Conservation (phyloP, 2,797 vertebrate genomes). For the Graptemys geographica region DNA sequence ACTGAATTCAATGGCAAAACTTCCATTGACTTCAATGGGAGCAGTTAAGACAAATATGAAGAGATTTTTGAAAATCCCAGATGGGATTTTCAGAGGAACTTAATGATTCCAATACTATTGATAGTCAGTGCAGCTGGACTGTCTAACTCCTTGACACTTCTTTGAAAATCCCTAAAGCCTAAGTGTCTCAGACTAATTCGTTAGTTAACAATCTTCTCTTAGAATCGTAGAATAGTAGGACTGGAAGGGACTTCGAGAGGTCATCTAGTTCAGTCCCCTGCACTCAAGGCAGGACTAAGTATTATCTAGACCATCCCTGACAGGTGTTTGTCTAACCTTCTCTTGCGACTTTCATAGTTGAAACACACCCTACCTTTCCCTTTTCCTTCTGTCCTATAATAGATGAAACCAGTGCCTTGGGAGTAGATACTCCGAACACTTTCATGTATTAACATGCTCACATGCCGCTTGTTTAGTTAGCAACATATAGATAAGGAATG, state of each 20-base stretch:
- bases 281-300: no score
- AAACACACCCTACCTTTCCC: neutral
- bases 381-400: neutral
- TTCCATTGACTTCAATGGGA: neutral
- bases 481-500: slow-evolving; percentile 21
- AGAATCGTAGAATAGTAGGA: no score
- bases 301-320: no score
- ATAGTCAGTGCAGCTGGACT: neutral
- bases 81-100: neutral
- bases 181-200: neutral
- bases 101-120: neutral
- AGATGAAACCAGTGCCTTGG: neutral
- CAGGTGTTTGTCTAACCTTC: no score
- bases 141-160: neutral
- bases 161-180: neutral
- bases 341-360: neutral
- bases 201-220: slow-evolving; percentile 6
- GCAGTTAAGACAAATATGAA: neutral
- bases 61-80: slow-evolving; percentile 17
- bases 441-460: slow-evolving; percentile 19
- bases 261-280: no score
- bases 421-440: slow-evolving; percentile 27
- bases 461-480: slow-evolving; percentile 41
- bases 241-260: no score
- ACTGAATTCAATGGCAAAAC: neutral